phyloP scores from a whole-genome alignment of 2,113 vertebrate genomes.

The Euleptes europaea region DNA sequence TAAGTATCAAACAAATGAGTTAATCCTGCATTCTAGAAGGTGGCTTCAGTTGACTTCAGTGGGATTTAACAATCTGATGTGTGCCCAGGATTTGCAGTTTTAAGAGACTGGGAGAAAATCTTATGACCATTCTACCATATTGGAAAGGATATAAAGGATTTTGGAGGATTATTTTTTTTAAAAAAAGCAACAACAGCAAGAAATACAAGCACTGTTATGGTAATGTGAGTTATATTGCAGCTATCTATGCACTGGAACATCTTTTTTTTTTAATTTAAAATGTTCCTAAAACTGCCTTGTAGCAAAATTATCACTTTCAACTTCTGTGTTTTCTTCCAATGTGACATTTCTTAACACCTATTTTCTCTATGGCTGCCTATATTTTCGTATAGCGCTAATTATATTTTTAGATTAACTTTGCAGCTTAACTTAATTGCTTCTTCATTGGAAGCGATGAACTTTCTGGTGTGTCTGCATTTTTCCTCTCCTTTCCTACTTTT shows the following conservation, averaged over 20 bases:
- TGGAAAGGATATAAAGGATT: neutral
- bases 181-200: too few species aligned
- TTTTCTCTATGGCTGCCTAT: slow-evolving; percentile 18
- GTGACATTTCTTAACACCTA: slow-evolving; percentile 20
- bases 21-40: too few species aligned
- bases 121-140: neutral
- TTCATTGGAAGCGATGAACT: slow-evolving; percentile 3
- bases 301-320: slow-evolving; percentile 16
- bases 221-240: neutral
- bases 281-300: neutral
- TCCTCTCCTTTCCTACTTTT: neutral
- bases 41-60: neutral
- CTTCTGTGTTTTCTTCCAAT: neutral
- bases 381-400: slow-evolving; percentile 20
- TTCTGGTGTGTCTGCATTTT: neutral
- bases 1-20: too few species aligned
- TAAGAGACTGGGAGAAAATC: neutral
- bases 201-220: neutral
- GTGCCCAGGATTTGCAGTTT: neutral
- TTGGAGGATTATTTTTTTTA: neutral
- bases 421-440: slow-evolving; percentile 27
- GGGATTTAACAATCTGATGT: neutral
- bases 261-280: neutral
- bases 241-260: neutral
- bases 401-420: slow-evolving; percentile 30